Evolutionary conservation across 2,888 invertebrate species (phyloP).

Genomic region (Andrena flavipes): DNA sequence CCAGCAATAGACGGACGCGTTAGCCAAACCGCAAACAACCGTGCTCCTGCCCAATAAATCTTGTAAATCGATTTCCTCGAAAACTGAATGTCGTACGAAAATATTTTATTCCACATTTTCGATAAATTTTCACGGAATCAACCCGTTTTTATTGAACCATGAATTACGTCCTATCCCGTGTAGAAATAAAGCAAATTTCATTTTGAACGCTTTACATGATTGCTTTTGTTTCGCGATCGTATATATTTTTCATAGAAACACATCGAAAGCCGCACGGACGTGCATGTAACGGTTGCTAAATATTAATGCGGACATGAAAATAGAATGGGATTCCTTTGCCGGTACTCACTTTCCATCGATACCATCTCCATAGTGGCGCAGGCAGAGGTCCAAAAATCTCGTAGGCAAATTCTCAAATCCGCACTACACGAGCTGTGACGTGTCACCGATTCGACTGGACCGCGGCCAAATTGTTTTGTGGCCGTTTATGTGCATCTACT

Average conservation of each 20-base stretch:
- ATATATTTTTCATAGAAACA: neutral
- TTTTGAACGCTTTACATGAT: neutral
- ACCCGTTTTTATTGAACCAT: neutral
- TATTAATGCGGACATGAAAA: neutral
- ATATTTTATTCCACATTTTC: neutral
- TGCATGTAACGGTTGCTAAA: neutral
- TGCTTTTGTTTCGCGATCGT: neutral
- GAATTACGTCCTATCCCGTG: neutral
- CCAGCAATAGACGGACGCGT: neutral
- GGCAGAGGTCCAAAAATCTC: constrained; percentile 56
- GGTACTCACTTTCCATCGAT: constrained; percentile 39
- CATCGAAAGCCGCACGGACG: neutral
- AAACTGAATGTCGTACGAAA: neutral
- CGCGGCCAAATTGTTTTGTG: constrained; percentile 46
- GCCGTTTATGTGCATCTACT: constrained; percentile 49
- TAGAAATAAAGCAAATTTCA: neutral
- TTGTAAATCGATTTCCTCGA: neutral
- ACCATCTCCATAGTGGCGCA: constrained; percentile 35
- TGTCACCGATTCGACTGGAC: constrained; percentile 46
- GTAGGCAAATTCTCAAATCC: constrained; percentile 53
- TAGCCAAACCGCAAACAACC: neutral
- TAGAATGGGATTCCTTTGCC: constrained; percentile 14
- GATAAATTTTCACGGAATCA: neutral
- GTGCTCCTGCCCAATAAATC: neutral
- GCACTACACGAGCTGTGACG: constrained; percentile 27